Evolutionary conservation across 2,113 vertebrate species (phyloP).

Genomic region (Poicephalus gulielmi): DNA sequence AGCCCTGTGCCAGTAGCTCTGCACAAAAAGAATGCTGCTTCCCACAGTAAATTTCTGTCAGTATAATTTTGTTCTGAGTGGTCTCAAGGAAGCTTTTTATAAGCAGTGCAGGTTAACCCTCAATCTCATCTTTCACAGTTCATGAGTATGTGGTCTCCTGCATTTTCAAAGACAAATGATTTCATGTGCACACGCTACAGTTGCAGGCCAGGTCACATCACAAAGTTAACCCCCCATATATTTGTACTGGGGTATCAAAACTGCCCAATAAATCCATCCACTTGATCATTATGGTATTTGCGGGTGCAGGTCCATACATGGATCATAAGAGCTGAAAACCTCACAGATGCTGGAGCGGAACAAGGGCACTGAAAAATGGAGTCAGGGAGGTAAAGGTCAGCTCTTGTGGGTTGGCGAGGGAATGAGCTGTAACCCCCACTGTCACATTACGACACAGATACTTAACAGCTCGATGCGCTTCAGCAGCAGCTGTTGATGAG

Average conservation of each 20-base stretch:
- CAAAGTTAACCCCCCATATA: background rate
- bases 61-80: background rate
- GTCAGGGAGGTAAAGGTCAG: slow-evolving; percentile 17
- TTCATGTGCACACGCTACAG: accelerated
- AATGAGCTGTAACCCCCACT: background rate
- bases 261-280: background rate
- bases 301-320: background rate
- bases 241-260: background rate
- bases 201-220: background rate
- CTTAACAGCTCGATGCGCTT: slow-evolving; percentile 23
- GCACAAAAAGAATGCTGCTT: background rate
- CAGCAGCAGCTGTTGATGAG: slow-evolving; percentile 16
- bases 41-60: background rate
- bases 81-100: background rate
- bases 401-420: background rate
- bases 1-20: background rate
- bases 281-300: background rate
- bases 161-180: background rate
- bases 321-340: background rate
- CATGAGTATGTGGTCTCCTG: accelerated
- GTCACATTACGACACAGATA: background rate
- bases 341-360: background rate
- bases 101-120: background rate
- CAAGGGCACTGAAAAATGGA: background rate
- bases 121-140: background rate